Conservation (phyloP, 2,113 vertebrate genomes). For the Datnioides undecimradiatus region DNA sequence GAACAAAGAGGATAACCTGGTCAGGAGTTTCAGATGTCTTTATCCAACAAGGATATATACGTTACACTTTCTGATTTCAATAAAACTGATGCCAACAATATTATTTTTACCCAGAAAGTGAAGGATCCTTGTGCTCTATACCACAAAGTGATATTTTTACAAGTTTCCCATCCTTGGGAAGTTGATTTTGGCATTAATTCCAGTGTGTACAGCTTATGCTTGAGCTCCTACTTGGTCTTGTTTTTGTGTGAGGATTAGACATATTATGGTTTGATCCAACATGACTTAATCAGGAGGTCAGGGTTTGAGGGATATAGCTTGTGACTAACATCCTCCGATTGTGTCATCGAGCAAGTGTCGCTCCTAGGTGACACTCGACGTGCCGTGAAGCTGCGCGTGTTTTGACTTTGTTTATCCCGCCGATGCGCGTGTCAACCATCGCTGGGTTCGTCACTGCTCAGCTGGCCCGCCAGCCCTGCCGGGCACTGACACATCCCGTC, state of each 20-base stretch:
- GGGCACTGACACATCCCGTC: slow-evolving; percentile 36
- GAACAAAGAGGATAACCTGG: slow-evolving; percentile 40
- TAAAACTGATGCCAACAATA: slow-evolving; percentile 10
- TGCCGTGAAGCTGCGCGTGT: neutral
- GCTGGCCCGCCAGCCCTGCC: slow-evolving; percentile 3
- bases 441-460: slow-evolving; percentile 24
- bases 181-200: slow-evolving; percentile 40
- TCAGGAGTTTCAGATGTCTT: slow-evolving; percentile 43
- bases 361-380: slow-evolving; percentile 17
- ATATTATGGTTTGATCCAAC: slow-evolving; percentile 45
- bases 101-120: slow-evolving; percentile 3
- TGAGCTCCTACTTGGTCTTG: slow-evolving; percentile 21
- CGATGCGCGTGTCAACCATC: slow-evolving; percentile 1
- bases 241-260: slow-evolving; percentile 52
- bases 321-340: slow-evolving; percentile 44
- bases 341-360: slow-evolving; percentile 23
- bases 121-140: neutral
- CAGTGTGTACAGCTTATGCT: slow-evolving; percentile 16
- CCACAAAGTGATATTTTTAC: slow-evolving; percentile 25
- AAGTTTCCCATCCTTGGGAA: slow-evolving; percentile 22
- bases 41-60: slow-evolving; percentile 27
- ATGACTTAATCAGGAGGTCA: slow-evolving; percentile 49
- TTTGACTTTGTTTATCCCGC: neutral
- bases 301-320: slow-evolving; percentile 50
- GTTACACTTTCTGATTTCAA: neutral